Evolutionary conservation across 2,797 vertebrate genomes (phyloP).

Genomic region (Acrossocheilus wenchowensis): DNA sequence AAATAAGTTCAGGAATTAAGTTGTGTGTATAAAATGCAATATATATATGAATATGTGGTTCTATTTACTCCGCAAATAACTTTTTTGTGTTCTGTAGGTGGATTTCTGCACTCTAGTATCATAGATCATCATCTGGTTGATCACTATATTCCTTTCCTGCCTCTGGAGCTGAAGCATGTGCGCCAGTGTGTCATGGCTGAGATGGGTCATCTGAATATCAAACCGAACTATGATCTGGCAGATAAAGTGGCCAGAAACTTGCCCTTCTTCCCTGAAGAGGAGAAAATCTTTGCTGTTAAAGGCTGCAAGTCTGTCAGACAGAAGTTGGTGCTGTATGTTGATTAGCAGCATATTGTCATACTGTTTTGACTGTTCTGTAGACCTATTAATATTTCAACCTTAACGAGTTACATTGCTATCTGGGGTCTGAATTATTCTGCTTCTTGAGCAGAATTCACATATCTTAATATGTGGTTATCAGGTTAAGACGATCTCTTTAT

Average conservation of each 20-base stretch:
- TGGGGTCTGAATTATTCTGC: background rate
- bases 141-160: conserved; percentile 36
- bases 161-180: conserved; percentile 38
- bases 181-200: conserved; percentile 4
- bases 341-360: background rate
- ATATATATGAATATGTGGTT: background rate
- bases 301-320: conserved; percentile 37
- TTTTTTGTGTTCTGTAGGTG: background rate
- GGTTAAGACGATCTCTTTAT: background rate
- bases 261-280: background rate
- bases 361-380: background rate
- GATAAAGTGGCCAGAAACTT: background rate
- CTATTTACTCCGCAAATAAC: background rate
- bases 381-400: background rate
- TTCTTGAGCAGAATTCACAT: background rate
- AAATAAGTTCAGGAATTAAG: too few relatives aligned
- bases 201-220: background rate
- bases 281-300: conserved; percentile 23
- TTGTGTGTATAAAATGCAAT: too few relatives aligned
- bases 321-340: background rate
- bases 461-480: too few relatives aligned
- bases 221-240: background rate
- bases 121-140: conserved; percentile 17
- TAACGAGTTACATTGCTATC: background rate
- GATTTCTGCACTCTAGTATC: conserved; percentile 19